A percentile compares a stretch with the other conserved stretches of the same genome.
Evolutionary conservation across 2,888 invertebrate genomes (phyloP).

Genomic region (Heterodera filipjevi): DNA sequence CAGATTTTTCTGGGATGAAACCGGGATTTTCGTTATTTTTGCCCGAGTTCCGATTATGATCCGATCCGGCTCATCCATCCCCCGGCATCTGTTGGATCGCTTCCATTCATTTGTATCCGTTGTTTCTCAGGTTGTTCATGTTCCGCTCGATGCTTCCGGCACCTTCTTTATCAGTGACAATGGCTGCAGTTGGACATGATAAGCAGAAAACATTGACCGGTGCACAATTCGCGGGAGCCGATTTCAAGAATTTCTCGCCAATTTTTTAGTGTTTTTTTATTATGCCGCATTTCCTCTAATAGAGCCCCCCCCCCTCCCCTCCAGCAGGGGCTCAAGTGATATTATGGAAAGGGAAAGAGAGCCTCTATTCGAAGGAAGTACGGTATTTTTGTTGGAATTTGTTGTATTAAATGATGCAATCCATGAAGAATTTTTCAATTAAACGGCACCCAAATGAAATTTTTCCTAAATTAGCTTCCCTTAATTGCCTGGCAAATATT

Average conservation of each 20-base stretch:
- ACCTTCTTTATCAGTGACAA: constrained; percentile 34
- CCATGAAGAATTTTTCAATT: too few relatives aligned
- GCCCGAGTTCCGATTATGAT: not conserved
- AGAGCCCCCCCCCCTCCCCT: too few relatives aligned
- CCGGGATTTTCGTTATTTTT: not conserved
- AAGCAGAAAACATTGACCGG: not conserved
- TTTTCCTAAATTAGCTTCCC: too few relatives aligned
- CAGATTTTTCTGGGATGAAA: not conserved
- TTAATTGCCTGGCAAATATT: too few relatives aligned
- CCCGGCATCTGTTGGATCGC: constrained; percentile 13
- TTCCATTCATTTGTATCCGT: constrained; percentile 3
- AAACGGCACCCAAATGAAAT: too few relatives aligned
- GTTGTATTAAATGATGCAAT: not conserved
- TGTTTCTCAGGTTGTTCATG: constrained; percentile 1
- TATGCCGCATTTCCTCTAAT: too few relatives aligned
- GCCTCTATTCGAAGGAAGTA: too few relatives aligned
- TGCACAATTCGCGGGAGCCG: not conserved
- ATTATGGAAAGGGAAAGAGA: too few relatives aligned
- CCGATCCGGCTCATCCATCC: not conserved
- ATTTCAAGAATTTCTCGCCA: not conserved
- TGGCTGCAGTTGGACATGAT: constrained; percentile 33
- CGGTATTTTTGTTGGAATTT: not conserved
- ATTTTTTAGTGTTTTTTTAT: not conserved
- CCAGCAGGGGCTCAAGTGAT: too few relatives aligned
- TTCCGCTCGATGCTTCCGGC: constrained; percentile 27